A percentile compares a stretch with the other conserved stretches of the same genome.
Conservation (phyloP, 2,113 vertebrate genomes). For the Pterophyllum scalare region DNA sequence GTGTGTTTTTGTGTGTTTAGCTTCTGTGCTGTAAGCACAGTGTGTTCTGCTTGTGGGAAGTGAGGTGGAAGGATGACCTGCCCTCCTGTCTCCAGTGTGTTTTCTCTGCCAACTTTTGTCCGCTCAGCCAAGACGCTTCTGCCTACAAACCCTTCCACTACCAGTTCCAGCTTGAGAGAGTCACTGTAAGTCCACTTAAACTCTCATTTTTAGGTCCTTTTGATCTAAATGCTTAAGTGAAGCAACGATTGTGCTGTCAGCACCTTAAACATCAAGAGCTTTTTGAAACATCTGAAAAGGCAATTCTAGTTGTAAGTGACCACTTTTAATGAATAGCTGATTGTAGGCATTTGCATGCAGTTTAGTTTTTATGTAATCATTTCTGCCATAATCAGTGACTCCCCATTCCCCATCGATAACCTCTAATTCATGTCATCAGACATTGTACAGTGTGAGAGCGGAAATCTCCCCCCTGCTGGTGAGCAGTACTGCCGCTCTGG, state of each 20-base stretch:
- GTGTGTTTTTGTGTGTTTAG: constrained; percentile 69
- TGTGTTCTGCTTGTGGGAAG: constrained; percentile 94
- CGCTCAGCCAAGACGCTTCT: constrained; percentile 78
- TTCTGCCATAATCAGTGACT: not conserved
- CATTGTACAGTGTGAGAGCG: constrained; percentile 87
- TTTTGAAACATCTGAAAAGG: not conserved
- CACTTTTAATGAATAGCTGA: not conserved
- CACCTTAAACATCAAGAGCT: not conserved
- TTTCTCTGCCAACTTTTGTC: constrained; percentile 89
- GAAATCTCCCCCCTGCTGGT: constrained; percentile 87
- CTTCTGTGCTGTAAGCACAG: constrained; percentile 88
- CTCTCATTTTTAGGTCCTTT: not conserved
- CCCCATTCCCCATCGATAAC: not conserved
- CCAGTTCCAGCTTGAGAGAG: constrained; percentile 90
- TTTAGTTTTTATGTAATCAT: not conserved
- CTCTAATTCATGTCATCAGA: constrained; percentile 78
- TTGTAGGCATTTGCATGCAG: not conserved
- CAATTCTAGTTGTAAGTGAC: not conserved
- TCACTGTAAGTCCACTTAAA: constrained; percentile 84
- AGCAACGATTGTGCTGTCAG: not conserved
- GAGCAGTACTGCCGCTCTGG: constrained; percentile 90
- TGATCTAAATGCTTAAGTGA: not conserved
- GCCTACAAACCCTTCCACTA: constrained; percentile 89
- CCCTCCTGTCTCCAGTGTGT: constrained; percentile 85
- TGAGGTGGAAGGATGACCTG: constrained; percentile 87